Percentiles rank a stretch among this genome's conserved stretches.
Conservation (phyloP, 92 coral and sea anemone genomes). For the Siderastrea siderea region DNA sequence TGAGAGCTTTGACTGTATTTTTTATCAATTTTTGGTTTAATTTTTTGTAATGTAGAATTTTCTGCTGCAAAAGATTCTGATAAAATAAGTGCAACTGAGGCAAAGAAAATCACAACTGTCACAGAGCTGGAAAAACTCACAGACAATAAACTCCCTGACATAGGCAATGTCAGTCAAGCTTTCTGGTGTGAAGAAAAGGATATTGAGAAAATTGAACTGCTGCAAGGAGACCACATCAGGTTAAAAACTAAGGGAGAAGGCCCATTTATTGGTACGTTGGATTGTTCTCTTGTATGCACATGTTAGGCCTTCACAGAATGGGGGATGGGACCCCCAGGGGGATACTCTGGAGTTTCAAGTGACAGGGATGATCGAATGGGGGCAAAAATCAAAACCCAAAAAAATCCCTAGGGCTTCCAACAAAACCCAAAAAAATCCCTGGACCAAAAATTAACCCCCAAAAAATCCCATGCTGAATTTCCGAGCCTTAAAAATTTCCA, state of each 20-base stretch:
- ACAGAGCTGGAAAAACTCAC: constrained; percentile 71
- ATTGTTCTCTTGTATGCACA: not conserved
- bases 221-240: constrained; percentile 81
- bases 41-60: constrained; percentile 55
- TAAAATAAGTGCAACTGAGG: constrained; percentile 69
- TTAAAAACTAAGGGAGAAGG: constrained; percentile 92
- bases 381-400: too few relatives aligned
- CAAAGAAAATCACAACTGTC: constrained; percentile 54
- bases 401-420: too few relatives aligned
- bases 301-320: too few relatives aligned
- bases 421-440: too few relatives aligned
- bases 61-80: constrained; percentile 74
- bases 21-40: not conserved
- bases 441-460: too few relatives aligned
- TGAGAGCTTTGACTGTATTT: too few relatives aligned
- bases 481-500: too few relatives aligned
- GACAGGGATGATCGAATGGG: too few relatives aligned
- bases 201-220: constrained; percentile 72
- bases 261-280: constrained; percentile 81
- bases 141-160: constrained; percentile 62
- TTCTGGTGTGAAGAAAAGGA: constrained; percentile 93
- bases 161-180: constrained; percentile 49
- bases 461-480: too few relatives aligned
- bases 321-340: too few relatives aligned
- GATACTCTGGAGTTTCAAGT: too few relatives aligned